These are phyloP conservation scores for Tragulus kanchil DNA, from an alignment of 2,113 vertebrate genomes.

Conservation along the genomic window DNA sequence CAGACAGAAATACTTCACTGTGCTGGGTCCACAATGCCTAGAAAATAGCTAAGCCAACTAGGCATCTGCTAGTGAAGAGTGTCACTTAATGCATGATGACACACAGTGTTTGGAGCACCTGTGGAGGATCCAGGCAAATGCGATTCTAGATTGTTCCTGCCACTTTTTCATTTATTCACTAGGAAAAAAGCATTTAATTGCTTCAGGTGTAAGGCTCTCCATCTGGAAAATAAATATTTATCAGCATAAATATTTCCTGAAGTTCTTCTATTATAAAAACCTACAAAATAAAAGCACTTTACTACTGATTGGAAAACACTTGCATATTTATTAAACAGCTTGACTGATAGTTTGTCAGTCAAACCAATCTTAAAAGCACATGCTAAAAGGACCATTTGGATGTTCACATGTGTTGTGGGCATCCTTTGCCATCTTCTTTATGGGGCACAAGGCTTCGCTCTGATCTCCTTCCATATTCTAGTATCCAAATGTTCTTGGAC, in stretches of 20 bases:
- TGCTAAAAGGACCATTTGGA: not conserved
- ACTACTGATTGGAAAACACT: not conserved
- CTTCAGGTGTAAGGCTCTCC: not conserved
- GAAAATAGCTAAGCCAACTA: not conserved
- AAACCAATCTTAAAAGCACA: not conserved
- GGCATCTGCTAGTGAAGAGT: not conserved
- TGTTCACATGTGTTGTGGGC: not conserved
- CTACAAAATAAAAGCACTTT: not conserved
- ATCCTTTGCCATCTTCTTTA: not conserved
- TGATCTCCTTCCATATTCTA: not conserved
- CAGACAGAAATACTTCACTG: not conserved
- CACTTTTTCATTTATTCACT: not conserved
- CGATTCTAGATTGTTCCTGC: not conserved
- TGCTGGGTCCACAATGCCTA: not conserved
- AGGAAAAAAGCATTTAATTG: not conserved
- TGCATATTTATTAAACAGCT: not conserved
- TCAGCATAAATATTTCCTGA: constrained; percentile 35
- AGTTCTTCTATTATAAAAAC: not conserved
- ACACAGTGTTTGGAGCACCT: not conserved
- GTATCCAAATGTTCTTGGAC: not conserved
- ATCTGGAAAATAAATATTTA: constrained; percentile 33
- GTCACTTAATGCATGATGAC: not conserved
- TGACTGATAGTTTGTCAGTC: not conserved
- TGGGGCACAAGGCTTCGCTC: too few species aligned
- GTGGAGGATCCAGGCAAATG: not conserved